Base-by-base conservation (phyloP, 2,888 invertebrate genomes). In the Caenorhabditis plicata region DNA sequence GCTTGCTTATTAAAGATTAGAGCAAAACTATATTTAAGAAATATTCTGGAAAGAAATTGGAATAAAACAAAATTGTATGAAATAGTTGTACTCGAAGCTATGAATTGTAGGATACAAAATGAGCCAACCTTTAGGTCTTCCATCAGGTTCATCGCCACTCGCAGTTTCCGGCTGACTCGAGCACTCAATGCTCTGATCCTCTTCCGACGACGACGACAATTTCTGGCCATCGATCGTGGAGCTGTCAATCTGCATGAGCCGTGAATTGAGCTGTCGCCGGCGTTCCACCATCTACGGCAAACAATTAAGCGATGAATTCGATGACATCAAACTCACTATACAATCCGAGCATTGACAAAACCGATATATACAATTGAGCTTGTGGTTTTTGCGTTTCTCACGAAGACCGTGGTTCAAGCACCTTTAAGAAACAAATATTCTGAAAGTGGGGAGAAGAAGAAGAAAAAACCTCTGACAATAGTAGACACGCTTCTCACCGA, bases 401-500 rank as follows among this genome's bases (percentile, higher is more conserved):
- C 68, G 61, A 1, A 68, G 51, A 1, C 70, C 70, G 36, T 72
- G 72, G 39, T 72, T 72, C 22, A 70, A 57, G 42, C 70, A 70
- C 49, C 64, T 61, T 50, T 3, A 52, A 46, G 9, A 19, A 17
- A 22, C 11, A 7, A n/a, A n/a, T n/a, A n/a, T n/a, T n/a, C n/a
- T n/a, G n/a, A n/a, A 7, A 29, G 20, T 27, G 13, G 19, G 9
- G 13, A 44, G 15, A 52, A 31, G 32, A 5, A 49, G 29, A 32
- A 31, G 9, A 4, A 41, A 39, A 9, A 17, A 64, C 64, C 67
- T 54, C 50, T 72, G 72, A 51, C 72, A 72, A 46, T 72, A 72
- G 39, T 72, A 72, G 20, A 68, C 68, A 13, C 69, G 58, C 39
- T 72, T 72, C 53, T 70, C 72, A n/a, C 60, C 64, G 38, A 73